Percentiles rank a stretch among this genome's conserved stretches.
Conservation (phyloP, 2,888 invertebrate genomes). For the Leistus spinibarbis region DNA sequence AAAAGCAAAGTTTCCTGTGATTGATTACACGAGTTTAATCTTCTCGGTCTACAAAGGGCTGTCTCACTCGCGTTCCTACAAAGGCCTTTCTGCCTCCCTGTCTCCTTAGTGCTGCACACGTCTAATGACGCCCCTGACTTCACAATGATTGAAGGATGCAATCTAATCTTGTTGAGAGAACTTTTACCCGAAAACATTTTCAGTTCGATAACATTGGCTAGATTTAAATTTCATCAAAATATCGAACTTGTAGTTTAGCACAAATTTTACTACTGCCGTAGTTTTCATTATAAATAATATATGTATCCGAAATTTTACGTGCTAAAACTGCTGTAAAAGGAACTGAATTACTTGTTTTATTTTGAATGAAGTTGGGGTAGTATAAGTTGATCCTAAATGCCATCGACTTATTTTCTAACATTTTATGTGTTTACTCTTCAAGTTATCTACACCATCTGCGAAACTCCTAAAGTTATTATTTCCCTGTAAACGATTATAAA, state of each 20-base stretch:
- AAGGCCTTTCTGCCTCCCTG: background rate
- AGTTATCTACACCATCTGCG: background rate
- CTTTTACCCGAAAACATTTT: constrained; percentile 23
- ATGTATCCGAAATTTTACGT: too few species aligned
- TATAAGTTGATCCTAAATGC: background rate
- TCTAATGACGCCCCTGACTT: constrained; percentile 34
- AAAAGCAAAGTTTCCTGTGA: constrained; percentile 37
- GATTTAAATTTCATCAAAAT: too few species aligned
- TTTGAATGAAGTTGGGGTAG: background rate
- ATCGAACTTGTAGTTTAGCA: too few species aligned
- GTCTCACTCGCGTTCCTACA: background rate
- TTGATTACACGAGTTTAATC: constrained; percentile 38
- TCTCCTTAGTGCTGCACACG: background rate
- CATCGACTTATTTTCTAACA: background rate
- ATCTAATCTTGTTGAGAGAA: constrained; percentile 29
- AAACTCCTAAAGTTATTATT: background rate
- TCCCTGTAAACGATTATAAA: too few species aligned
- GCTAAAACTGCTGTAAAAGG: too few species aligned
- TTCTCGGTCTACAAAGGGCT: constrained; percentile 30
- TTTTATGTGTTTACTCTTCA: background rate
- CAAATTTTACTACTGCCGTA: too few species aligned
- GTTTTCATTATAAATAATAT: too few species aligned
- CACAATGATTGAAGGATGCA: constrained; percentile 34
- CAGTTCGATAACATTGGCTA: constrained; percentile 20
- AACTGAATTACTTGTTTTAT: too few species aligned